phyloP scores from a whole-genome alignment of 2,113 vertebrate genomes.

The Phalacrocorax pelagicus region DNA sequence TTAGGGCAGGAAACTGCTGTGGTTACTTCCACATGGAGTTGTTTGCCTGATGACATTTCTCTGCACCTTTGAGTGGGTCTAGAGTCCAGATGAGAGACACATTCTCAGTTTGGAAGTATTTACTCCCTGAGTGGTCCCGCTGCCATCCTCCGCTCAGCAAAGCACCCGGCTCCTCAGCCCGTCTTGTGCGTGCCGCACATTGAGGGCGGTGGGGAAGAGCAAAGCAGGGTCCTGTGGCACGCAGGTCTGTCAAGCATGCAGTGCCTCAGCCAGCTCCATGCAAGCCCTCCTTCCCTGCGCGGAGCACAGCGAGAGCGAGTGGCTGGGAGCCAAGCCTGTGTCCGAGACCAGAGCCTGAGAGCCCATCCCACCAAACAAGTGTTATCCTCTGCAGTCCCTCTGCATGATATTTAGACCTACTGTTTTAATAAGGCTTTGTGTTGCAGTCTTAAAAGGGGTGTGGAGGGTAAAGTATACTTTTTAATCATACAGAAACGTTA shows the following conservation, averaged over 20 bases:
- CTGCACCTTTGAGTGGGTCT: background rate
- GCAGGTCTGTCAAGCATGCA: rapidly evolving
- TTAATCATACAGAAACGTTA: background rate
- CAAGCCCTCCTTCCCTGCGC: background rate
- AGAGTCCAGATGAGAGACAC: rapidly evolving
- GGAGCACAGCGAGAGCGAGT: rapidly evolving
- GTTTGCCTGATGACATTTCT: background rate
- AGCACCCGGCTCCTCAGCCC: background rate
- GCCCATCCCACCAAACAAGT: background rate
- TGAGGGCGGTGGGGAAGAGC: background rate
- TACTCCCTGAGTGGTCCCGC: background rate
- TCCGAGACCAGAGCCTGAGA: no score
- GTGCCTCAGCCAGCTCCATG: rapidly evolving
- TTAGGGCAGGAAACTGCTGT: background rate
- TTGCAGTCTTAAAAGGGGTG: background rate
- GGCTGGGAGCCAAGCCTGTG: background rate
- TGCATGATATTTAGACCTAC: background rate
- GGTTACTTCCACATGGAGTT: background rate
- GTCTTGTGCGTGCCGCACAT: rapidly evolving
- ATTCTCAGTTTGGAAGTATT: background rate
- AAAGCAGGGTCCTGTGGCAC: rapidly evolving
- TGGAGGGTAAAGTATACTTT: background rate
- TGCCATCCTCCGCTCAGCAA: background rate
- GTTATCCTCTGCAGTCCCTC: background rate
- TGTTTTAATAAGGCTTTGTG: background rate